Evolutionary conservation across 2,113 vertebrate species (phyloP).

Genomic region (Lepus americanus): DNA sequence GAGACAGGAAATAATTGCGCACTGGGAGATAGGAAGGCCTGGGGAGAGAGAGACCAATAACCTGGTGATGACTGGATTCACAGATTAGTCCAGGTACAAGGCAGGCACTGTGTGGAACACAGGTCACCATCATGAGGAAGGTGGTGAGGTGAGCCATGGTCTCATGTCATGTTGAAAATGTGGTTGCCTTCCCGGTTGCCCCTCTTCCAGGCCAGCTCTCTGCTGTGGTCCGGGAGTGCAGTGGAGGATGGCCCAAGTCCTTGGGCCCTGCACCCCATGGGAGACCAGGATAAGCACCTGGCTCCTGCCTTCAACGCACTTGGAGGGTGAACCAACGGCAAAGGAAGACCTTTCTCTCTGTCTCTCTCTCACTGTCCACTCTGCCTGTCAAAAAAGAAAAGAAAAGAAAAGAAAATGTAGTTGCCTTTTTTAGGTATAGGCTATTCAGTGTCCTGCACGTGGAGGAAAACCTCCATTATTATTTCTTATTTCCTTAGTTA

Average conservation of each 20-base stretch:
- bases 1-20: neutral
- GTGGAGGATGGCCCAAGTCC: too few relatives aligned
- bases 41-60: slow-evolving; percentile 1
- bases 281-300: too few relatives aligned
- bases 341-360: too few relatives aligned
- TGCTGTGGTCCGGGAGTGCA: too few relatives aligned
- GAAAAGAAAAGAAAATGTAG: neutral
- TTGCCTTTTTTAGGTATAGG: slow-evolving; percentile 22
- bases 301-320: too few relatives aligned
- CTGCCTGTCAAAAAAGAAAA: too few relatives aligned
- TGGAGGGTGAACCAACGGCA: too few relatives aligned
- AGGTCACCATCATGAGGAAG: neutral
- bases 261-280: too few relatives aligned
- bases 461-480: slow-evolving; percentile 39
- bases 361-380: too few relatives aligned
- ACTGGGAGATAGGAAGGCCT: neutral
- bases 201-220: too few relatives aligned
- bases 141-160: neutral
- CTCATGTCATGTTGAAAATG: slow-evolving; percentile 26
- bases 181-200: neutral
- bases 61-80: neutral
- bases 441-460: neutral
- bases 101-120: slow-evolving; percentile 27
- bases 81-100: slow-evolving; percentile 32
- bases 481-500: slow-evolving; percentile 50